A percentile compares a stretch with the other conserved stretches of the same genome.
phyloP scores from a whole-genome alignment of 2,797 vertebrate genomes.

The Botia almorhae region DNA sequence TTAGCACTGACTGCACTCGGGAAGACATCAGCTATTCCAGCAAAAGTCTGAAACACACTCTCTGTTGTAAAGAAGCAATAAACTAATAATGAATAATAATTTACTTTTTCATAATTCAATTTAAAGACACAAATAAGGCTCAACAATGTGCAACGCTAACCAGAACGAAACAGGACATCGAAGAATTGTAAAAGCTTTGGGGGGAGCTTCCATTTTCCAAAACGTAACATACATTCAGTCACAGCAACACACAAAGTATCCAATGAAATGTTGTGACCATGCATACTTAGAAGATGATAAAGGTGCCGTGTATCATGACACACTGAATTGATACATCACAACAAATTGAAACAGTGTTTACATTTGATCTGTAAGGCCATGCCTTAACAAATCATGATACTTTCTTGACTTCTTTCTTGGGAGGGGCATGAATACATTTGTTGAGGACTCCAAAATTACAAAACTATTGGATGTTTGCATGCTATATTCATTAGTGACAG shows the following conservation, averaged over 20 bases:
- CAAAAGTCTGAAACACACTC: conserved; percentile 17
- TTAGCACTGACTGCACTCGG: conserved; percentile 22
- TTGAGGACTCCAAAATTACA: background rate
- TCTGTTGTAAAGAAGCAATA: conserved; percentile 24
- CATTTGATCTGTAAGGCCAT: background rate
- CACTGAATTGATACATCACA: background rate
- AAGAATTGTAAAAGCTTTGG: background rate
- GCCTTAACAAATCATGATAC: background rate
- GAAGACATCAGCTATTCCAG: background rate
- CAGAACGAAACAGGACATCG: background rate
- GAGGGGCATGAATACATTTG: background rate
- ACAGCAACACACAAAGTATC: too few species aligned
- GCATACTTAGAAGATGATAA: background rate
- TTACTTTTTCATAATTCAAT: conserved; percentile 10
- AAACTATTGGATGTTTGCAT: background rate
- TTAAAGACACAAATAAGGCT: conserved; percentile 10
- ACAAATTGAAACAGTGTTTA: background rate
- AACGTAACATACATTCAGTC: background rate
- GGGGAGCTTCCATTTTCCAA: background rate
- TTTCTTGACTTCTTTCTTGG: background rate
- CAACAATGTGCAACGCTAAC: conserved; percentile 1
- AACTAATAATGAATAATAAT: conserved; percentile 46
- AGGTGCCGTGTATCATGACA: background rate
- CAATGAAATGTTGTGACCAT: conserved; percentile 22
- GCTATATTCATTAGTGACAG: background rate